phyloP scores from a whole-genome alignment of 2,888 invertebrate species.

The Drosophila fulvimacula region DNA sequence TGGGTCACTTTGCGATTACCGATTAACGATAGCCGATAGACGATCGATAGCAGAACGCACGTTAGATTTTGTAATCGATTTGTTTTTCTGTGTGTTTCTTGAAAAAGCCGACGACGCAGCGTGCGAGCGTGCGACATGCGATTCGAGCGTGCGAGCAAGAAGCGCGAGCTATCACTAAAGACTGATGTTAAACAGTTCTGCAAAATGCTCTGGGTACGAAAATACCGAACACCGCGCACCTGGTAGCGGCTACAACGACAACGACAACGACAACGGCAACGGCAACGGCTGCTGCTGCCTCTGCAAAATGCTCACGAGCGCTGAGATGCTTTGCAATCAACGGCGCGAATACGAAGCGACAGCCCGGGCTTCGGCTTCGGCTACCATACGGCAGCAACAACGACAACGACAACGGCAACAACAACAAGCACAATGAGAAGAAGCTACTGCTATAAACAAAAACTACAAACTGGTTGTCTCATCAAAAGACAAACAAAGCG shows the following conservation, averaged over 20 bases:
- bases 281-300: constrained; percentile 31
- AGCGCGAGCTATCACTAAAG: constrained; percentile 84
- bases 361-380: constrained; percentile 61
- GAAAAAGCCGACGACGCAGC: constrained; percentile 50
- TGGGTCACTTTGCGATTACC: constrained; percentile 31
- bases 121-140: constrained; percentile 63
- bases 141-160: constrained; percentile 82
- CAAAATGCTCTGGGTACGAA: constrained; percentile 76
- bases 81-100: not conserved
- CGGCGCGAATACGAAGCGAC: constrained; percentile 58
- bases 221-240: constrained; percentile 42
- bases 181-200: constrained; percentile 84
- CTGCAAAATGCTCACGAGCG: constrained; percentile 60
- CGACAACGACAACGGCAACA: constrained; percentile 23
- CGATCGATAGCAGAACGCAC: constrained; percentile 33
- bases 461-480: constrained; percentile 76
- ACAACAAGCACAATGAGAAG: constrained; percentile 55
- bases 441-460: constrained; percentile 70
- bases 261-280: constrained; percentile 19
- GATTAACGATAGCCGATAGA: constrained; percentile 21
- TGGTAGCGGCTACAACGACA: constrained; percentile 38
- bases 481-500: constrained; percentile 68
- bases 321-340: constrained; percentile 72
- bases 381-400: constrained; percentile 51
- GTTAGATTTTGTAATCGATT: constrained; percentile 31